Percentiles rank a stretch among this genome's conserved stretches.
phyloP scores from a whole-genome alignment of 2,888 invertebrate genomes.

The Augiades crinisus region DNA sequence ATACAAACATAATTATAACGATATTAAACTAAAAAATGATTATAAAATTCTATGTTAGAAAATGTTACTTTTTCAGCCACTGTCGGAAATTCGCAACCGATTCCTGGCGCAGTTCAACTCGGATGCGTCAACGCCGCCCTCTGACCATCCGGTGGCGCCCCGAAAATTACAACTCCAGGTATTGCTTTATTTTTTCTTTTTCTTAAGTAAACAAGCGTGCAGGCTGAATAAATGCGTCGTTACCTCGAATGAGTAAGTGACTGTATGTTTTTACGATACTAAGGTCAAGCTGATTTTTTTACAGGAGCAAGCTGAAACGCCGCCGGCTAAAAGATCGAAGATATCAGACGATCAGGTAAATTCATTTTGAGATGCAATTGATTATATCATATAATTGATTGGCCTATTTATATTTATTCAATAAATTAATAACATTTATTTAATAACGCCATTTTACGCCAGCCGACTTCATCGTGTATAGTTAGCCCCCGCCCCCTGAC shows the following conservation, averaged over 20 bases:
- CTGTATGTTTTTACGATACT: too few species aligned
- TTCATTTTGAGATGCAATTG: too few species aligned
- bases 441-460: too few species aligned
- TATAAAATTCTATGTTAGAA: background rate
- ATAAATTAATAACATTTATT: too few species aligned
- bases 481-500: too few species aligned
- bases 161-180: constrained; percentile 60
- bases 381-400: too few species aligned
- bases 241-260: too few species aligned
- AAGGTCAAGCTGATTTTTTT: constrained; percentile 25
- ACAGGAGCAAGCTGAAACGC: constrained; percentile 65
- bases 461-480: too few species aligned
- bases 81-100: constrained; percentile 78
- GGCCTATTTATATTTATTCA: background rate
- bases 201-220: too few species aligned
- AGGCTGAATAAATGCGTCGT: too few species aligned
- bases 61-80: constrained; percentile 54
- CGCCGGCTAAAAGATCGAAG: constrained; percentile 65
- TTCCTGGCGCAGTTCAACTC: constrained; percentile 64
- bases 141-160: constrained; percentile 49
- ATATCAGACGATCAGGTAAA: constrained; percentile 56
- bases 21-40: background rate
- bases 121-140: constrained; percentile 48
- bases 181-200: background rate
- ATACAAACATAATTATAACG: too few species aligned